phyloP scores from a whole-genome alignment of 2,888 invertebrate species.

The Chrysomela aeneicollis region DNA sequence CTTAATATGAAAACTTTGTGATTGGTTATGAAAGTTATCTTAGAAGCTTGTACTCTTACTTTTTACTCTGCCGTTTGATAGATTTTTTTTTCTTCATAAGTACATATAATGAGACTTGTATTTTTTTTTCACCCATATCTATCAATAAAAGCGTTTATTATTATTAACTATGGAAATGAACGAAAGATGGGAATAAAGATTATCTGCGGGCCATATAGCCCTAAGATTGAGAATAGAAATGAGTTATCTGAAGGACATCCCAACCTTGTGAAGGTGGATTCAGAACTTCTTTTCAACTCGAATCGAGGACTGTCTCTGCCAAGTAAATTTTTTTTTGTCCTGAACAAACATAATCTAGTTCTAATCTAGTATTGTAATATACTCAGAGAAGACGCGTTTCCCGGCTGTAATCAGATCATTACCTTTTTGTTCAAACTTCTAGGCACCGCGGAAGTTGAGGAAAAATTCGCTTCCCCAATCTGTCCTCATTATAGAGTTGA shows the following conservation, averaged over 20 bases:
- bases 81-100: too few species aligned
- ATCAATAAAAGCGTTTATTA: too few species aligned
- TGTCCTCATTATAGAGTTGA: constrained; percentile 27
- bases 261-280: not conserved
- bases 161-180: too few species aligned
- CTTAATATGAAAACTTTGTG: too few species aligned
- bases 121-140: too few species aligned
- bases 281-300: not conserved
- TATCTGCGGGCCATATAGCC: too few species aligned
- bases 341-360: constrained; percentile 52
- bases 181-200: too few species aligned
- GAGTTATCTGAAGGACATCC: not conserved
- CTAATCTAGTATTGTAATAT: constrained; percentile 55
- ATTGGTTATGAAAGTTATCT: too few species aligned
- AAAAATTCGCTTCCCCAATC: constrained; percentile 31
- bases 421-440: constrained; percentile 49
- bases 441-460: constrained; percentile 26
- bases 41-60: too few species aligned
- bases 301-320: not conserved
- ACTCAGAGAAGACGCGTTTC: constrained; percentile 43
- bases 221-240: too few species aligned
- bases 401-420: constrained; percentile 48
- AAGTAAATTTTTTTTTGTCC: not conserved
- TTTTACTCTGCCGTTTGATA: too few species aligned
- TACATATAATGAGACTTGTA: too few species aligned